These are phyloP conservation scores for Andrena chrysosceles DNA, from an alignment of 2,888 invertebrate genomes.

Conservation along the genomic window DNA sequence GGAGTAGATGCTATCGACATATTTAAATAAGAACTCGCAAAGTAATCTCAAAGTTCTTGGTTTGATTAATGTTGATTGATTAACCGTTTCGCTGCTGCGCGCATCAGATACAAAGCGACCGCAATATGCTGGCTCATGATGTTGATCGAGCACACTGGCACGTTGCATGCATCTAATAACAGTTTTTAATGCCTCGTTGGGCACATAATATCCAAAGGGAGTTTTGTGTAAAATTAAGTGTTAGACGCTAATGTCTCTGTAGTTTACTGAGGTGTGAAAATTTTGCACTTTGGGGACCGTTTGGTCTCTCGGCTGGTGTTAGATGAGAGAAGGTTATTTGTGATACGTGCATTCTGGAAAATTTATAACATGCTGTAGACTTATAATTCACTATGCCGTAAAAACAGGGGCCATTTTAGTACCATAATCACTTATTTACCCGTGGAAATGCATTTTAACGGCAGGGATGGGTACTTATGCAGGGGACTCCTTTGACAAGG, in stretches of 20 bases:
- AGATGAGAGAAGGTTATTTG: no score
- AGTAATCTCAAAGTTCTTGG: conserved; percentile 1
- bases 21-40: conserved; percentile 18
- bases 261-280: no score
- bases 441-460: no score
- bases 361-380: no score
- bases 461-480: no score
- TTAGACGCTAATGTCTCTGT: neutral
- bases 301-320: no score
- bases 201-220: neutral
- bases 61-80: conserved; percentile 43
- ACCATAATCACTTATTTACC: no score
- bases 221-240: neutral
- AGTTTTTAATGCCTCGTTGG: conserved; percentile 10
- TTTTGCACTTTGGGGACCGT: no score
- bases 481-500: no score
- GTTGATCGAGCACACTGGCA: neutral
- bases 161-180: conserved; percentile 5
- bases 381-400: no score
- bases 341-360: no score
- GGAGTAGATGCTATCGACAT: conserved; percentile 2
- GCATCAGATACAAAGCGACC: neutral
- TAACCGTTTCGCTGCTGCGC: neutral
- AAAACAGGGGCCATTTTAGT: no score
- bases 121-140: conserved; percentile 4